Base-by-base conservation (phyloP, 92 coral and sea anemone species). In the Epizoanthus rinbou region DNA sequence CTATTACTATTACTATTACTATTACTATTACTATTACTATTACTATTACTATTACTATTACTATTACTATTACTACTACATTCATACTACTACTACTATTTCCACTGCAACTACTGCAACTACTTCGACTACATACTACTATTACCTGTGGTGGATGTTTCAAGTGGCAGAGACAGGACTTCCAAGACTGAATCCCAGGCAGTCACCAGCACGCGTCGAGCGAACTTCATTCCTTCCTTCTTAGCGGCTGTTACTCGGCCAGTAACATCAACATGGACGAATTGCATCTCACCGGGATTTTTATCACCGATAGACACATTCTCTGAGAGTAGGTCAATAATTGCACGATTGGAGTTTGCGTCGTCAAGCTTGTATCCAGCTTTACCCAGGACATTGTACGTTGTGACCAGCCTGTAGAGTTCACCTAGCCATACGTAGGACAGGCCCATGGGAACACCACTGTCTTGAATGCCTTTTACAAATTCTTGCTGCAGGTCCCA, bases 381-480 rank as follows among this genome's bases (percentile, higher is more conserved):
- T 70, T 97, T 97, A 53, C 98, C 99, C 1, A 97, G 91, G 58
- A 97, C 95, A 81, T 97, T 95, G 66, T 97, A 97, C 5, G 99
- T 97, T 68, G 97, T 97, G 22, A 97, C 99, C 66, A 97, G 87
- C 19, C 99, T 91, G 83, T 97, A 92, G 47, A 97, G 93, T 76
- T 97, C 99, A 63, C 98, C 99, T 78, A 97, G 86, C 99, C 99
- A 97, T 72, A 97, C 99, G n/a, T 95, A 97, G n/a, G 99, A 97
- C 64, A 97, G 89, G 57, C 99, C 98, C 76, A 97, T 94, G 25
- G 92, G 91, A 39, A 94, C 92, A 3, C 98, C 99, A 75, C 97
- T 88, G 72, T 92, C 88, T 52, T 94, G 91, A 31, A 95, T 92
- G 63, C 90, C 90, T 54, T 87, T 86, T 6, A 95, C 90, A 68